Evolutionary conservation across 2,113 vertebrate genomes (phyloP), one percentile per base, ranked within the genome.

Genomic region (Dipodomys stephensi): DNA sequence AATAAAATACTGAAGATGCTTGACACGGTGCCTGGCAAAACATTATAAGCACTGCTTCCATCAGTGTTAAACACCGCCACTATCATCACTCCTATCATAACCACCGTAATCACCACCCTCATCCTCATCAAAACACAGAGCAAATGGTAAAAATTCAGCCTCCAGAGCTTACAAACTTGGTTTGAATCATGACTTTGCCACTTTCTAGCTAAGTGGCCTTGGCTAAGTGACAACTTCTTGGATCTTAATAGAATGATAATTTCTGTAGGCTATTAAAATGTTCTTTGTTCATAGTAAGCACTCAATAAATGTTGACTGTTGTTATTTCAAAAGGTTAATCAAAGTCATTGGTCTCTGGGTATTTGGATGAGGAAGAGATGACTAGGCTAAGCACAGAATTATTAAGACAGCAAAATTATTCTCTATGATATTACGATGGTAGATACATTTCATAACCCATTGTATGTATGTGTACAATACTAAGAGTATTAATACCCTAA

Each of bases 241-340:
- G 19, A 89, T 77, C 10, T 39, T 16, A 62, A 83, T 89, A 78
- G 39, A 90, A 80, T 85, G 78, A 67, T 53, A 83, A 72, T 71
- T 90, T 76, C 81, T 49, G 46, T 80, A 87, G 32, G 57, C n/a
- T 91, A 32, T 77, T 74, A 84, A 96, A 68, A 53, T 60, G 1
- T 85, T 44, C 77, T 49, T 39, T 49, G 49, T 49, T 49, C 67
- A 53, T 77, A 46, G 46, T 60, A 57, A 93, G 27, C 82, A 71
- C 22, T 93, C 67, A 81, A 8, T 87, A 77, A 76, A 81, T 84
- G 64, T 73, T 92, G n/a, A 23, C 11, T 71, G 13, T 57, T 83
- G 68, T 83, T 88, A 87, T 81, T 88, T 22, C 62, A 94, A 90
- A 39, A 64, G 39, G 16, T 46, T 92, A 83, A 71, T 83, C 77